Conservation (phyloP, 2,797 vertebrate species). For the Pangasius macronema region DNA sequence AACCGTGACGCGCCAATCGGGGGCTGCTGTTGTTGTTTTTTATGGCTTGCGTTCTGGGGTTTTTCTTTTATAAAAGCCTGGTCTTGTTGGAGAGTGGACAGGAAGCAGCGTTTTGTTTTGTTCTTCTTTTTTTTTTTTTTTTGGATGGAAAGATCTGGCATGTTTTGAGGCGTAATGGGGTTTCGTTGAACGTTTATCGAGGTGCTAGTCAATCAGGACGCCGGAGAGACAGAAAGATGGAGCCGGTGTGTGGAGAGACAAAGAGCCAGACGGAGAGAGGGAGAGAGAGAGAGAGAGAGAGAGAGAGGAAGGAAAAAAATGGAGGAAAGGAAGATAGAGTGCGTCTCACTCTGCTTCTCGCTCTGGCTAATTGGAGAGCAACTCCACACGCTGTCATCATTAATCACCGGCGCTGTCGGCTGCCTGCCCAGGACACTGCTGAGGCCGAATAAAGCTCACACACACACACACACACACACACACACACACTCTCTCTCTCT, state of each 20-base stretch:
- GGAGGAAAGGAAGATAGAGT: constrained; percentile 47
- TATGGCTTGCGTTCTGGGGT: neutral
- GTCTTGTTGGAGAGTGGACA: neutral
- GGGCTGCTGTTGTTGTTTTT: neutral
- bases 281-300: constrained; percentile 42
- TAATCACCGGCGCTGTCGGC: constrained; percentile 80
- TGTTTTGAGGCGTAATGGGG: constrained; percentile 67
- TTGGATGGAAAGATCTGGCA: constrained; percentile 74
- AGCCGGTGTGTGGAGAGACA: constrained; percentile 54
- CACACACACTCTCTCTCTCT: constrained; percentile 2
- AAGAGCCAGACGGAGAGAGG: constrained; percentile 29
- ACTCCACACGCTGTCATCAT: constrained; percentile 82
- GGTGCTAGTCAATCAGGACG: constrained; percentile 61
- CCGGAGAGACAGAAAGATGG: constrained; percentile 52
- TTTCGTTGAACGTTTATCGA: constrained; percentile 68
- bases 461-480: constrained; percentile 53
- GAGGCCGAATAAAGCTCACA: constrained; percentile 65
- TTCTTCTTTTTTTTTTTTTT: constrained; percentile 54
- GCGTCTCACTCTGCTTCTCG: constrained; percentile 36
- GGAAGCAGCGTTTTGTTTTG: neutral
- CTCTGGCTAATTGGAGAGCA: constrained; percentile 78
- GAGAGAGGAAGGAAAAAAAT: constrained; percentile 36
- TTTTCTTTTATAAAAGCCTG: neutral
- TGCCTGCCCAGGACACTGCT: constrained; percentile 74
- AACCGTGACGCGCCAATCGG: neutral